Base-by-base conservation (phyloP, 35 echinoderm and acorn worm species). In the Lytechinus variegatus region DNA sequence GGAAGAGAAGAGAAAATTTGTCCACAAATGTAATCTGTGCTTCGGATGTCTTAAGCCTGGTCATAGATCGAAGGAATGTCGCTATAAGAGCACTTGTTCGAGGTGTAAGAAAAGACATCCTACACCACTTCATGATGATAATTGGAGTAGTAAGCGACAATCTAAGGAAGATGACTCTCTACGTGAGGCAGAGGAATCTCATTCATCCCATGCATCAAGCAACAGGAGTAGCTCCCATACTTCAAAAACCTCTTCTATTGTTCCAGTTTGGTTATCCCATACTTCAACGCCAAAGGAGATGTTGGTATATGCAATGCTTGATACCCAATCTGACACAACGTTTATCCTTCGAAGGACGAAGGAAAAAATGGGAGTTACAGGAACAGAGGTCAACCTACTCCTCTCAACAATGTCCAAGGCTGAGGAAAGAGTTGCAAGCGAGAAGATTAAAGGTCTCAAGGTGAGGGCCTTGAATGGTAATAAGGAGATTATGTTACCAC, bases 211-310 rank as follows among this genome's bases (percentile, higher is more conserved):
- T 52, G 90, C 90, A 52, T 92, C 53, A 54, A 24, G 44, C 53
- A 92, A 11, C 11, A 33, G 1, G 12, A 52, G 53, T 92, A 87
- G n/a, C 8, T 52, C 44, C 8, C 28, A 52, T 52, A 53, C 24
- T 8, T 92, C 90, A 9, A 92, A 53, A 52, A 54, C 90, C 10
- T 92, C 97, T 9, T 72, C 94, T 94, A 97, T 97, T 95, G 92
- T 97, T 44, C 97, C 95, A 57, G 97, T 97, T 1, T 96, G 95
- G 95, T 56, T 97, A 14, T 97, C 95, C 16, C 94, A 96, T 95
- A 6, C 56, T 4, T 52, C 94, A 55, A 53, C 52, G 10, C 95
- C 95, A 10, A 58, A 58, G 86, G 97, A 98, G 86, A 92, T 56
- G 54, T 87, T 97, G 94, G 90, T 95, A 0, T 97, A 98, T 95